Conservation (phyloP, 2,797 vertebrate species). For the Crocodylus rhombifer region DNA sequence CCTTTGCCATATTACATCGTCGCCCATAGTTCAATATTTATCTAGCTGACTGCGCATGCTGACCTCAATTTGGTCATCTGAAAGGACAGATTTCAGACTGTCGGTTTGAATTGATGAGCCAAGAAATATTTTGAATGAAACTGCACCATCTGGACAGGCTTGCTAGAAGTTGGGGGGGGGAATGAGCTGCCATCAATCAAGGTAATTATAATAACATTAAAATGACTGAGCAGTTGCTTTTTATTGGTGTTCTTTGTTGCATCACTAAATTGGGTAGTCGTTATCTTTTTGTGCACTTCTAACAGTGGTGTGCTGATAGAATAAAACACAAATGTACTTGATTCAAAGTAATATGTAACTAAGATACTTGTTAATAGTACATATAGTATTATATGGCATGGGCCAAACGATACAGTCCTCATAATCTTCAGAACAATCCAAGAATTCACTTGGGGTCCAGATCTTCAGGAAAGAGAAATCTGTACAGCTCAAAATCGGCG, state of each 20-base stretch:
- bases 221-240: conserved; percentile 57
- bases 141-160: conserved; percentile 69
- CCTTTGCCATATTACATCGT: not conserved
- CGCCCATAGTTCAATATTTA: conserved; percentile 11
- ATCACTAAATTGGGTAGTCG: not conserved
- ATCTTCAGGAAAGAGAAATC: not conserved
- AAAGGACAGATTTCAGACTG: conserved; percentile 53
- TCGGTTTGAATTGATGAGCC: conserved; percentile 66
- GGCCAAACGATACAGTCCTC: not conserved
- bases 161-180: conserved; percentile 24
- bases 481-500: not conserved
- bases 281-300: not conserved
- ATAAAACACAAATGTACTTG: not conserved
- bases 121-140: conserved; percentile 72
- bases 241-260: not conserved
- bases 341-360: not conserved
- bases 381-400: not conserved
- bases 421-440: not conserved
- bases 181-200: conserved; percentile 56
- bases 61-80: conserved; percentile 70
- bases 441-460: not conserved
- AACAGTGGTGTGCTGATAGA: not conserved
- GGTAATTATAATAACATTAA: conserved; percentile 42
- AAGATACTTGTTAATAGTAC: not conserved
- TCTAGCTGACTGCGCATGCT: conserved; percentile 47